Base-by-base conservation (phyloP, 2,797 vertebrate species). In the Myripristis jacobus region DNA sequence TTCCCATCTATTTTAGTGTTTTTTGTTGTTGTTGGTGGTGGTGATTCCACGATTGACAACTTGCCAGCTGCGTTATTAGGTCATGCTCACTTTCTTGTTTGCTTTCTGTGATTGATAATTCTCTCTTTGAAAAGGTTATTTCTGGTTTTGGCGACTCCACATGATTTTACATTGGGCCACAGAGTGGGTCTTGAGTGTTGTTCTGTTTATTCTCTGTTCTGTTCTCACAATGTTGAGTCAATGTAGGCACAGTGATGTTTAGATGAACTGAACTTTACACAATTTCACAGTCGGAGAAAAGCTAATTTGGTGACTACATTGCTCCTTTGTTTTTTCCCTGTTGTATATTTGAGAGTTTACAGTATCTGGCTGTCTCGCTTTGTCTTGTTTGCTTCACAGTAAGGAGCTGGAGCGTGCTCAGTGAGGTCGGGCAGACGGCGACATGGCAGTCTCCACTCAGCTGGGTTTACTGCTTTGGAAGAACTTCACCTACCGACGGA, bases 401-500 rank as follows among this genome's bases (percentile, higher is more conserved):
- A 73, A 89, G 88, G 89, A 89, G 83, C 85, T 54, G 80, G 64
- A 83, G 80, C 57, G 70, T 21, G 38, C 90, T 90, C 89, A 72
- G 78, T 80, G 87, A 75, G 86, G 84, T 80, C 76, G 81, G 84
- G 87, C 82, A 86, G 85, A 92, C 91, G 78, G 77, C 61, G 92
- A 88, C 87, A 99, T 99, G 97, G 91, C 95, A 56, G 94, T 95
- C 88, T 96, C 94, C 94, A 94, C 97, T 3, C 98, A 99, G 85
- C 86, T 99, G 91, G 95, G 96, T 62, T 91, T 99, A 90, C 93
- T 99, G 84, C 94, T 99, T 0, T 99, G 98, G 98, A 99, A 99
- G 91, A 99, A 99, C 89, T 96, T 99, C 86, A 98, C 97, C 3
- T 99, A 93, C 87, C 88, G 97, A 91, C 95, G 95, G 92, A 90